Percentiles rank a stretch among this genome's conserved stretches.
Conservation (phyloP, 2,113 vertebrate species). For the Mus pahari region DNA sequence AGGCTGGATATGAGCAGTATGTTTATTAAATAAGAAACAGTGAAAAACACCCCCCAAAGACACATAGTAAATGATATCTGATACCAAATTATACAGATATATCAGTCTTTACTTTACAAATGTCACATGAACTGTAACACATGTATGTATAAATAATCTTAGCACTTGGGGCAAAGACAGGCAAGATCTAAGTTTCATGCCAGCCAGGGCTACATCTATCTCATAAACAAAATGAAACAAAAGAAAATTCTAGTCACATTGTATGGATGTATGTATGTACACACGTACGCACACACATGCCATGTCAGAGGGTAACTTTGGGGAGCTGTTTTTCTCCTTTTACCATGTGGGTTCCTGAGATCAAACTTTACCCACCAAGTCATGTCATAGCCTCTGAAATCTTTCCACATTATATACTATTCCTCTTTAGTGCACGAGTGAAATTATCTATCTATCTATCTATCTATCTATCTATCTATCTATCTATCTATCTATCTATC, state of each 20-base stretch:
- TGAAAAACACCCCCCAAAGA: neutral
- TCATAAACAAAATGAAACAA: constrained; percentile 8
- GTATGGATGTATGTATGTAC: neutral
- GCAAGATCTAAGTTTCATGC: neutral
- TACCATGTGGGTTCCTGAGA: neutral
- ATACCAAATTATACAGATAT: neutral
- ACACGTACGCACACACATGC: too few relatives aligned
- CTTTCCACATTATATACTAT: neutral
- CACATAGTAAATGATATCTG: neutral
- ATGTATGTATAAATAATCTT: neutral
- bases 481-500: too few relatives aligned
- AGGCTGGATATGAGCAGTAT: neutral
- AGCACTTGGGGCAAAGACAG: neutral
- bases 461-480: too few relatives aligned
- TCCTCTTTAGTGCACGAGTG: neutral
- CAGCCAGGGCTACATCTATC: neutral
- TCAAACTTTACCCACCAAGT: neutral
- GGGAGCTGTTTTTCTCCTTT: neutral
- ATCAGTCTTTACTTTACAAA: constrained; percentile 47
- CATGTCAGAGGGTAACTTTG: neutral
- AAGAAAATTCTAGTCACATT: neutral
- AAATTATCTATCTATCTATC: neutral
- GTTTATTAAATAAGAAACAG: neutral
- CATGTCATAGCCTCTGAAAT: neutral
- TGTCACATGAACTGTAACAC: neutral